Base-by-base conservation (phyloP, 1,140 invertebrate species). In the Neodiprion lecontei region DNA sequence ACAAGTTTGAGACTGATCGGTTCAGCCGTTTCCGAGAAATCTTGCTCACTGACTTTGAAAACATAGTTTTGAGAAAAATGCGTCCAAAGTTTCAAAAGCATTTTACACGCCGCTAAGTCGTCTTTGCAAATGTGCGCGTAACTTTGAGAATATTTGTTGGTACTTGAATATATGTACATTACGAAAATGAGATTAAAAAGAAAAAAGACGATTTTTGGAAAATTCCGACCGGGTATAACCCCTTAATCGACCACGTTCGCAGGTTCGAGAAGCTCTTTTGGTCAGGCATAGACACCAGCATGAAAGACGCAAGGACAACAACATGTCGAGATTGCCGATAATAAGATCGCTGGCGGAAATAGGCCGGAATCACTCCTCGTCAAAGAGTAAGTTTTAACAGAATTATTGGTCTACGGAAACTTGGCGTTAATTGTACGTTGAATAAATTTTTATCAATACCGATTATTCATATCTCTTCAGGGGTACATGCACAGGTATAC, bases 331-430 rank as follows among this genome's bases (percentile, higher is more conserved):
- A 75, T 89, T 99, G 72, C 98, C 97, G 9, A 93, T 99, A 71
- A 99, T 99, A 79, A 91, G 98, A 78, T 99, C 97, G 9, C 90
- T 99, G 77, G 97, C 98, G 21, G 98, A 99, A 83, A 99, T 99
- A 82, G 97, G 97, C 78, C 92, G 95, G 79, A 98, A 97, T 88
- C 96, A 98, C 88, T 98, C 97, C 21, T 96, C 97, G 21, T 96
- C 95, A 68, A 97, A 96, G 92, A 98, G 96, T 97, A 91, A 96
- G 96, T 94, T 78, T 67, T 70, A 48, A 66, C 7, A 66, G 7
- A 66, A 66, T n/a, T 40, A 66, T n/a, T 40, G 28, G 28, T 40
- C 28, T 3, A 40, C 28, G 5, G 5, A 40, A 40, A 40, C 28
- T 40, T 40, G 28, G 28, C 28, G 28, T 40, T 40, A 40, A 40